Conservation (phyloP, 2,113 vertebrate species). For the Mustelus asterias region DNA sequence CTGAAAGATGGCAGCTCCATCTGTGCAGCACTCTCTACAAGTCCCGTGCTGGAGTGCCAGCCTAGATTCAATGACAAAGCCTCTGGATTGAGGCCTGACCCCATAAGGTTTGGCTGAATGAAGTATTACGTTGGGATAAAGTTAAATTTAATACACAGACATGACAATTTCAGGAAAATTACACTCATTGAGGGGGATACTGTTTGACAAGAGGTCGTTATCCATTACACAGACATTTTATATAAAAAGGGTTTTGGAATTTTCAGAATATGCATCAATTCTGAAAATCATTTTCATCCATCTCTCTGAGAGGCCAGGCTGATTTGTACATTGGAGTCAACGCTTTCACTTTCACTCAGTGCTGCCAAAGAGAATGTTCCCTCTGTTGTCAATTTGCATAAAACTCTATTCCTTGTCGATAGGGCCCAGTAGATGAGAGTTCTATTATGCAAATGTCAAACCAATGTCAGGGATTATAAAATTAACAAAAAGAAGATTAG, state of each 20-base stretch:
- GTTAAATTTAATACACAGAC: background rate
- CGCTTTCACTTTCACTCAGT: background rate
- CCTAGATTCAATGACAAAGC: background rate
- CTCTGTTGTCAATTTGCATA: conserved; percentile 2
- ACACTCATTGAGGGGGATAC: background rate
- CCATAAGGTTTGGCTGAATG: background rate
- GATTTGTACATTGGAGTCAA: background rate
- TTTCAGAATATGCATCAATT: background rate
- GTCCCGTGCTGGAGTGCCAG: background rate
- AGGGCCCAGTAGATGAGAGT: background rate
- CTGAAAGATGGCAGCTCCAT: background rate
- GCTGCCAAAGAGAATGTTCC: background rate
- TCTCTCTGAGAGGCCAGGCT: background rate
- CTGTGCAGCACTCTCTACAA: background rate
- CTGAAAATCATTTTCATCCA: background rate
- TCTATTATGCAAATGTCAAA: conserved; percentile 27
- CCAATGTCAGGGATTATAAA: conserved; percentile 31
- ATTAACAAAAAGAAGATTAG: conserved; percentile 31
- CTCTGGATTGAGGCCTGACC: background rate
- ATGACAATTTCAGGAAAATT: background rate
- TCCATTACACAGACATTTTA: background rate
- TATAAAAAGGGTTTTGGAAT: background rate
- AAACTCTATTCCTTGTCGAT: background rate
- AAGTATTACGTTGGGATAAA: background rate
- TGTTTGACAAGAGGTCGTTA: background rate